Evolutionary conservation across 2,888 invertebrate genomes (phyloP).

Genomic region (Drosophila pseudotalamancana): DNA sequence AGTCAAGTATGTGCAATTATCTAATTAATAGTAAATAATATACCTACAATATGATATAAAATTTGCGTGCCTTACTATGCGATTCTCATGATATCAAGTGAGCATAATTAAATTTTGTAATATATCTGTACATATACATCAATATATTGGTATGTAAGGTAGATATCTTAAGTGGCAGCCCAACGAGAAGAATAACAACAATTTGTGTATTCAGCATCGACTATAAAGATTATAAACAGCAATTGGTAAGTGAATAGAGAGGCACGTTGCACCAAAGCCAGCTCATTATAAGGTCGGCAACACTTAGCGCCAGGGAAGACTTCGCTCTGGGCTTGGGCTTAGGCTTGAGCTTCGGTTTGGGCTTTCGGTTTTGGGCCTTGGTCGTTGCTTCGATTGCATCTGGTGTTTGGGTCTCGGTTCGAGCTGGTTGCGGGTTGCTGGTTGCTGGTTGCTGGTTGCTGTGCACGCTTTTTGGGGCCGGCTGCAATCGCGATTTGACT

Average conservation of each 20-base stretch:
- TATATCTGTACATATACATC: not conserved
- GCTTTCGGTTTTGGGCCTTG: slow-evolving; percentile 5
- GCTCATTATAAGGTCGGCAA: slow-evolving; percentile 70
- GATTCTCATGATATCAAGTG: no score
- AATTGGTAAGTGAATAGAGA: slow-evolving; percentile 56
- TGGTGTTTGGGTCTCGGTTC: slow-evolving; percentile 35
- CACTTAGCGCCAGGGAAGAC: slow-evolving; percentile 68
- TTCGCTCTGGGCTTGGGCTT: slow-evolving; percentile 4
- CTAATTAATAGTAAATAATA: no score
- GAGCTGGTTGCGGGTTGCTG: slow-evolving; percentile 24
- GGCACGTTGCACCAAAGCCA: slow-evolving; percentile 29
- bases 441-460: slow-evolving; percentile 25
- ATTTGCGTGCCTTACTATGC: no score
- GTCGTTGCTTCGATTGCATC: slow-evolving; percentile 69
- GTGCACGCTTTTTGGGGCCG: slow-evolving; percentile 56
- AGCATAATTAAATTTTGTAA: no score
- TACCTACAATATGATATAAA: no score
- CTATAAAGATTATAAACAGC: slow-evolving; percentile 69
- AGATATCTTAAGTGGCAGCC: not conserved
- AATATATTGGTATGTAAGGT: not conserved
- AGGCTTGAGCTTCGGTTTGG: slow-evolving; percentile 8
- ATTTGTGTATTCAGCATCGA: slow-evolving; percentile 34
- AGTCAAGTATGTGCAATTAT: no score
- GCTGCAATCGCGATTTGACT: slow-evolving; percentile 78
- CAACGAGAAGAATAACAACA: slow-evolving; percentile 7